phyloP scores from a whole-genome alignment of 2,888 invertebrate species.

The Vesta saturnalis region DNA sequence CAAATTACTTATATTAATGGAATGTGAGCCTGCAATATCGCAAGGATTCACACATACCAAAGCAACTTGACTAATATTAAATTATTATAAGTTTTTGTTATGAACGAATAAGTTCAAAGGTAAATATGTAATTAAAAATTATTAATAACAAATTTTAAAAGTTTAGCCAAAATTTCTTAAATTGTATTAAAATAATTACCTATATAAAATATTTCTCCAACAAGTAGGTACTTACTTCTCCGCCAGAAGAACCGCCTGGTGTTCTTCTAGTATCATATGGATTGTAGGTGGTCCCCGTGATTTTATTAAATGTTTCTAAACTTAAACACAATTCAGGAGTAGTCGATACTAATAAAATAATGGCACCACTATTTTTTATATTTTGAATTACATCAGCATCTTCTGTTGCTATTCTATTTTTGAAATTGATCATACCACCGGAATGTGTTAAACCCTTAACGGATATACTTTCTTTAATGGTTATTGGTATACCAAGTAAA shows the following conservation, averaged over 20 bases:
- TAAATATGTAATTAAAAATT: too few species aligned
- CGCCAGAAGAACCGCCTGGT: conserved; percentile 90
- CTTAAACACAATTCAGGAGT: conserved; percentile 90
- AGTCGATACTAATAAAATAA: conserved; percentile 84
- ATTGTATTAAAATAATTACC: too few species aligned
- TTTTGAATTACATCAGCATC: conserved; percentile 76
- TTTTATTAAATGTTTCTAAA: conserved; percentile 84
- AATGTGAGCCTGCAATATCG: too few species aligned
- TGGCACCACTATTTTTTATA: conserved; percentile 77
- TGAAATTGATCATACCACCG: conserved; percentile 70
- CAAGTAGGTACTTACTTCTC: conserved; percentile 75
- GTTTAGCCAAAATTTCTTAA: too few species aligned
- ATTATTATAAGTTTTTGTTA: too few species aligned
- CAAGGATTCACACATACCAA: too few species aligned
- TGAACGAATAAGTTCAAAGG: too few species aligned
- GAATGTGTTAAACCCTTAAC: conserved; percentile 79
- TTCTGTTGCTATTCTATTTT: conserved; percentile 63
- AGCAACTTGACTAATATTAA: too few species aligned
- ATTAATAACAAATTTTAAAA: too few species aligned
- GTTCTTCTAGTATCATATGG: conserved; percentile 81
- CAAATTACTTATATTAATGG: too few species aligned
- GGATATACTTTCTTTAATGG: conserved; percentile 84
- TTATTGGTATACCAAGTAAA: conserved; percentile 84
- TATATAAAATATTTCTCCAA: too few species aligned
- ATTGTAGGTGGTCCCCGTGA: conserved; percentile 83